phyloP scores from a whole-genome alignment of 2,797 vertebrate genomes.

The Podargus strigoides region DNA sequence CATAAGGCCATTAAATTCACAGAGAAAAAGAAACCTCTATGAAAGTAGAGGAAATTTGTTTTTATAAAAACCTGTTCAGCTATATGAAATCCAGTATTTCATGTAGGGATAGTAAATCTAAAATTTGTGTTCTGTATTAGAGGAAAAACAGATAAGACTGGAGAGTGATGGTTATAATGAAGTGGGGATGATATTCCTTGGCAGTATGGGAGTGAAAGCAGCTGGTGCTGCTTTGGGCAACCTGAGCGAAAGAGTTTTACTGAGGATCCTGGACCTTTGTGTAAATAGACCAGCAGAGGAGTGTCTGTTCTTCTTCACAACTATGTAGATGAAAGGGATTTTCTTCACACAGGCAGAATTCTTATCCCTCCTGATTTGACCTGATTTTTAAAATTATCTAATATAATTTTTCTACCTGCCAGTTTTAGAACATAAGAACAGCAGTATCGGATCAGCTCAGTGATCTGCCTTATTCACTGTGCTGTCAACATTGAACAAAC shows the following conservation, averaged over 20 bases:
- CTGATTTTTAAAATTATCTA: slow-evolving; percentile 26
- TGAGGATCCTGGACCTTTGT: neutral
- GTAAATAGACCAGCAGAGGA: neutral
- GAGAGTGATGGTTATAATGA: neutral
- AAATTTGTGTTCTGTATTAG: neutral
- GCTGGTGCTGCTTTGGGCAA: neutral
- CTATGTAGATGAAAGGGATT: neutral
- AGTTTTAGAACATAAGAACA: neutral
- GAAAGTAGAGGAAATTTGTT: neutral
- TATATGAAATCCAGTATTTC: neutral
- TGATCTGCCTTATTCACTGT: neutral
- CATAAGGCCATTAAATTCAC: neutral
- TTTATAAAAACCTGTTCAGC: neutral
- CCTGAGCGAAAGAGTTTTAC: neutral
- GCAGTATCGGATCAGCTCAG: neutral
- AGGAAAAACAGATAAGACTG: neutral
- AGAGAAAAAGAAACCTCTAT: neutral
- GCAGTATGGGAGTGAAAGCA: neutral
- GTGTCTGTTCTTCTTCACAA: neutral
- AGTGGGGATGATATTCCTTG: neutral
- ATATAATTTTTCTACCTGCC: neutral
- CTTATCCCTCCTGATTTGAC: neutral
- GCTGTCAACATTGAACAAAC: neutral
- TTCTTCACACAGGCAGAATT: neutral
- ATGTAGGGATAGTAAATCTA: neutral